Percentiles rank a stretch among this genome's conserved stretches.
Evolutionary conservation across 2,888 invertebrate genomes (phyloP).

Genomic region (Epicampocera succincta): DNA sequence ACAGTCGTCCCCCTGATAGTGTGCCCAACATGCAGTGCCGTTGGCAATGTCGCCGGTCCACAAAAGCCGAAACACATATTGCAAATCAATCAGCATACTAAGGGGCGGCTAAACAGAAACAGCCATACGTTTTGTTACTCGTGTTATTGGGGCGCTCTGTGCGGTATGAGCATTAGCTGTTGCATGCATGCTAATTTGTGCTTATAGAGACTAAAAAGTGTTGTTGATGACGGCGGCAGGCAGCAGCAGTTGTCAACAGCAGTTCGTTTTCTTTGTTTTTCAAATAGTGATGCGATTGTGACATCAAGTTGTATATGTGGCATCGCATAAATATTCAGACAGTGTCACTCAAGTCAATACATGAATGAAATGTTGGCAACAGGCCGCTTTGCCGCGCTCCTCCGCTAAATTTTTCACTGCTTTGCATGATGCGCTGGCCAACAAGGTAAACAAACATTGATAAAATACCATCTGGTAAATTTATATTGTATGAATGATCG

Average conservation of each 20-base stretch:
- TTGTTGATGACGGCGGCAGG: constrained; percentile 46
- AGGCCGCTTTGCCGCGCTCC: neutral
- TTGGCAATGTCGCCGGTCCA: too few relatives aligned
- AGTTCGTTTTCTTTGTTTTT: constrained; percentile 29
- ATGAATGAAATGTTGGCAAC: constrained; percentile 17
- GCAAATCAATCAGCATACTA: too few relatives aligned
- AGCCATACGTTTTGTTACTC: neutral
- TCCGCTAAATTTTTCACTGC: neutral
- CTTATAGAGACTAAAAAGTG: constrained; percentile 16
- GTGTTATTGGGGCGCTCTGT: neutral
- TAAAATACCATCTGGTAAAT: constrained; percentile 41
- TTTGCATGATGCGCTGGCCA: neutral
- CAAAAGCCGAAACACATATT: too few relatives aligned
- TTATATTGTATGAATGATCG: constrained; percentile 22
- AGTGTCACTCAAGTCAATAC: constrained; percentile 41
- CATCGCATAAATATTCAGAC: constrained; percentile 50
- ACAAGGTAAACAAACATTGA: constrained; percentile 40
- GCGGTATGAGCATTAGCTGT: neutral
- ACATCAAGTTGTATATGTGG: constrained; percentile 38
- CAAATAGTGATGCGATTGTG: constrained; percentile 20
- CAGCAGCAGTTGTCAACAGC: constrained; percentile 46
- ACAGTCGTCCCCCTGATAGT: constrained; percentile 5
- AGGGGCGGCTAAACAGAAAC: neutral
- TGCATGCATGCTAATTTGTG: constrained; percentile 18
- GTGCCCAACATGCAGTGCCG: neutral